phyloP scores from a whole-genome alignment of 2,113 vertebrate genomes.

The Porphyrio hochstetteri region DNA sequence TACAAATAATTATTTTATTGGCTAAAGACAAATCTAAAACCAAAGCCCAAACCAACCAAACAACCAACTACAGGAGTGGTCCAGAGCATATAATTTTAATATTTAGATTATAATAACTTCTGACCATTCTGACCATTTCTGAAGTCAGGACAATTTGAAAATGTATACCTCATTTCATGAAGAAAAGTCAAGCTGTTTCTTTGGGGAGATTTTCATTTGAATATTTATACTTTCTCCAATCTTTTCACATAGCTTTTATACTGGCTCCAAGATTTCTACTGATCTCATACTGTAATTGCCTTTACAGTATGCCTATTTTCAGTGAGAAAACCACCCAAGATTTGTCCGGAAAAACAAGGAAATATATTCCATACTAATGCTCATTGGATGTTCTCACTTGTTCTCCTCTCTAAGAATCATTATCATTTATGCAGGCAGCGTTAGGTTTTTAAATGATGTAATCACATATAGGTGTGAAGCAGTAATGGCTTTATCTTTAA shows the following conservation, averaged over 20 bases:
- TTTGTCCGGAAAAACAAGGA: not conserved
- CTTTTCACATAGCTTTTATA: not conserved
- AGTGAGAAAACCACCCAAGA: not conserved
- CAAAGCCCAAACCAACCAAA: not conserved
- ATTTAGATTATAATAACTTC: not conserved
- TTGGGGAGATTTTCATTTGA: not conserved
- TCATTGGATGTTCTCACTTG: not conserved
- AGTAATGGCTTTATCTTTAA: constrained; percentile 31
- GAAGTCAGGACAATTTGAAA: not conserved
- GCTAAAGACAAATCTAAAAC: not conserved
- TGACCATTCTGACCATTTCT: not conserved
- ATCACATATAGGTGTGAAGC: constrained; percentile 36
- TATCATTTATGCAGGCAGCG: constrained; percentile 6
- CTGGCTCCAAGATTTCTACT: not conserved
- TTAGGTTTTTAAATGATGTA: constrained; percentile 43
- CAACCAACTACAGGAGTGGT: not conserved
- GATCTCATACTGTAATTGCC: not conserved
- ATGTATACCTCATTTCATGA: not conserved
- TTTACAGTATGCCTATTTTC: not conserved
- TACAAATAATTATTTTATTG: not conserved
- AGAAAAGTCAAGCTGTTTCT: not conserved
- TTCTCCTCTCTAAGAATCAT: not conserved
- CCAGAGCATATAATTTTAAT: not conserved
- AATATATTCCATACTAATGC: not conserved
- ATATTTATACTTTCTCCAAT: not conserved